phyloP scores from a whole-genome alignment of 2,797 vertebrate genomes.

The Clarias platycephalus region DNA sequence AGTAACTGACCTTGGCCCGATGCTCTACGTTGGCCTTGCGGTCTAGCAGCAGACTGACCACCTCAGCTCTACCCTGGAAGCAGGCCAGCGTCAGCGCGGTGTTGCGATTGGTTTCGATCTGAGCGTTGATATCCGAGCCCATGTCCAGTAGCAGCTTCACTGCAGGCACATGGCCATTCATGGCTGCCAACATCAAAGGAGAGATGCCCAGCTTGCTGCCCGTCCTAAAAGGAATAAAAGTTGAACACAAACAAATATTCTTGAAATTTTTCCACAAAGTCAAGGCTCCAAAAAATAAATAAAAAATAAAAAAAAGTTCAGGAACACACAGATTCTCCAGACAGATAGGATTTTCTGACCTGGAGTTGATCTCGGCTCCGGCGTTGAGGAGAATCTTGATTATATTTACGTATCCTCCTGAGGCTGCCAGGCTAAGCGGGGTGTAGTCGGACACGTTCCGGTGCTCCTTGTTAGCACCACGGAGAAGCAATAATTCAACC shows the following conservation, averaged over 20 bases:
- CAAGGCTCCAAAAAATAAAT: not conserved
- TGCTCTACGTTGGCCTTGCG: conserved; percentile 98
- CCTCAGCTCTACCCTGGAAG: conserved; percentile 96
- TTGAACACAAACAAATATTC: not conserved
- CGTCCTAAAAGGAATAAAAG: conserved; percentile 75
- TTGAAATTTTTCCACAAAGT: not conserved
- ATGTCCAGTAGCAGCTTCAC: conserved; percentile 97
- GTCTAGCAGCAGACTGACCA: conserved; percentile 95
- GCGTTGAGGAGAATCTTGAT: conserved; percentile 99
- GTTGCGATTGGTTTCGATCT: conserved; percentile 98
- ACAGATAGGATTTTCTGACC: conserved; percentile 69
- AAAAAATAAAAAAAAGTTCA: not conserved
- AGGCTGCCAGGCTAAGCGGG: conserved; percentile 94
- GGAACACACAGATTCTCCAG: not conserved
- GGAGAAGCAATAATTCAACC: conserved; percentile 93
- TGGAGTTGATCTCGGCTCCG: conserved; percentile 98
- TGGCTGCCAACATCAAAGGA: conserved; percentile 96
- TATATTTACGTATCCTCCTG: conserved; percentile 98
- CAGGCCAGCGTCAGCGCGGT: conserved; percentile 96
- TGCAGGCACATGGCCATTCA: conserved; percentile 97
- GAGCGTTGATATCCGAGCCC: conserved; percentile 98
- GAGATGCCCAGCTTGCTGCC: conserved; percentile 98
- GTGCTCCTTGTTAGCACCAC: conserved; percentile 98
- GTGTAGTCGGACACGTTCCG: conserved; percentile 99
- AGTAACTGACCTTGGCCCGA: conserved; percentile 87